These are phyloP conservation scores for Polypterus bichir DNA, from an alignment of 2,113 vertebrate genomes.

Conservation along the genomic window DNA sequence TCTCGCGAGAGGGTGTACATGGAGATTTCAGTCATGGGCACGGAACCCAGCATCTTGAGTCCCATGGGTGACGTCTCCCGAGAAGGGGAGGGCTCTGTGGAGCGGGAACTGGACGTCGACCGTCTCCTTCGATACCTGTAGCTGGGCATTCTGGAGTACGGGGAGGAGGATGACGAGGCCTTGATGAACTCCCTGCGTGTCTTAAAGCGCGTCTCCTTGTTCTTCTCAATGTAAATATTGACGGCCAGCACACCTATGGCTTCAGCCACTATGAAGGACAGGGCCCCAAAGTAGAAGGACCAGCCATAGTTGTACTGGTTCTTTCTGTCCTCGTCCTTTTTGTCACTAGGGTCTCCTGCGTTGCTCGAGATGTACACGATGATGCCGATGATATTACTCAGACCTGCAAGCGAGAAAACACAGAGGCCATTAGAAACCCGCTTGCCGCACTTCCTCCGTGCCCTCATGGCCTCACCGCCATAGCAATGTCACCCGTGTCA, in stretches of 20 bases:
- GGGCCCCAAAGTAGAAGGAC: constrained; percentile 96
- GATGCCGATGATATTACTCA: constrained; percentile 97
- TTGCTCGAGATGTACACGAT: constrained; percentile 99
- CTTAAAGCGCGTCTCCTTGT: constrained; percentile 82
- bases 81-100: constrained; percentile 75
- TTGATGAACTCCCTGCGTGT: constrained; percentile 78
- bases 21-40: constrained; percentile 81
- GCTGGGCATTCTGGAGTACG: constrained; percentile 90
- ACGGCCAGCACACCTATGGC: constrained; percentile 88
- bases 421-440: background rate
- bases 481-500: too few relatives aligned
- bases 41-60: constrained; percentile 66
- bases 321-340: constrained; percentile 89
- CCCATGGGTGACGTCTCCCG: constrained; percentile 71
- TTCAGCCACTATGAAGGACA: constrained; percentile 94
- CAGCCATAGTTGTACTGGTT: constrained; percentile 92
- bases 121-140: constrained; percentile 78
- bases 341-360: constrained; percentile 84
- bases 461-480: too few relatives aligned
- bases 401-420: constrained; percentile 47
- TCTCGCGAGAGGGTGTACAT: constrained; percentile 91
- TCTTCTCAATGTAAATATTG: constrained; percentile 96
- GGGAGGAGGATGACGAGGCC: constrained; percentile 75
- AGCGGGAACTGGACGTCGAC: constrained; percentile 80
- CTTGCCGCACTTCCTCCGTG: too few relatives aligned